These are phyloP conservation scores for Platysteira castanea DNA, from an alignment of 2,113 vertebrate genomes.

Conservation along the genomic window DNA sequence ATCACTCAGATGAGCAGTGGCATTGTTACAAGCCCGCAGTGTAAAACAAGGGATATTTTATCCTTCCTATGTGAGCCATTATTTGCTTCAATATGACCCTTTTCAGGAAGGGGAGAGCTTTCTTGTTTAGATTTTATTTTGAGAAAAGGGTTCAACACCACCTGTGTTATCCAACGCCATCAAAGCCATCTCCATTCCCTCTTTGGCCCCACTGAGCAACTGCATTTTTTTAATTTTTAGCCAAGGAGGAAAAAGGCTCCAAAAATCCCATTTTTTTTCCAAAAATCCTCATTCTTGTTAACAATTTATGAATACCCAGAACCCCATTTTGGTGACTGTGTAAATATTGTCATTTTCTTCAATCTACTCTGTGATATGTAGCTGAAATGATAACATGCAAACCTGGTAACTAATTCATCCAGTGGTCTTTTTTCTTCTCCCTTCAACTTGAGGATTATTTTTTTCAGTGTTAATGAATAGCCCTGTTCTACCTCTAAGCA, in stretches of 20 bases:
- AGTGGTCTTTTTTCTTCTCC: rapidly evolving
- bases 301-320: not conserved
- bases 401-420: not conserved
- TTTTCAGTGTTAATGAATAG: not conserved
- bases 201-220: not conserved
- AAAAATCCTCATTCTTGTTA: not conserved
- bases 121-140: not conserved
- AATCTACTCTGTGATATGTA: not conserved
- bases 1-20: conserved; percentile 56
- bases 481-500: not conserved
- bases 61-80: not conserved
- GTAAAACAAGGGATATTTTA: conserved; percentile 42
- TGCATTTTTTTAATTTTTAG: not conserved
- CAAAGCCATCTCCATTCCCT: not conserved
- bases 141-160: not conserved
- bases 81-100: conserved; percentile 7
- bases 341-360: not conserved
- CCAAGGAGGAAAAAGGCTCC: not conserved
- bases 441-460: not conserved
- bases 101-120: not conserved
- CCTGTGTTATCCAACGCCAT: not conserved
- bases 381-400: not conserved
- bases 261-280: not conserved
- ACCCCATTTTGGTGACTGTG: not conserved
- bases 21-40: conserved; percentile 46